phyloP scores from a whole-genome alignment of 2,888 invertebrate species.

The Mesochorus sp. region DNA sequence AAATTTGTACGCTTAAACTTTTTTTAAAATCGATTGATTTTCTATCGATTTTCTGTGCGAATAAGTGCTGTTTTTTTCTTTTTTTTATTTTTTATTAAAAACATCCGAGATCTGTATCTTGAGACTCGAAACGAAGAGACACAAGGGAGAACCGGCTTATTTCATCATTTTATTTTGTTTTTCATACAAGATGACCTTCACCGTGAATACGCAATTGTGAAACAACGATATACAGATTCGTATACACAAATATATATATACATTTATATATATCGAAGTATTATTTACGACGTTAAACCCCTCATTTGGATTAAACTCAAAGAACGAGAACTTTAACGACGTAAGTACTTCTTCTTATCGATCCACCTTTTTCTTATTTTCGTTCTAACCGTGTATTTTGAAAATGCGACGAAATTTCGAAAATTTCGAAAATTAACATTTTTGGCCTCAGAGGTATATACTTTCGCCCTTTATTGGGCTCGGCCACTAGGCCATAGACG shows the following conservation, averaged over 20 bases:
- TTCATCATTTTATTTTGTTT: neutral
- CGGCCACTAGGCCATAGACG: too few relatives aligned
- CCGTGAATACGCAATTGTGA: conserved; percentile 40
- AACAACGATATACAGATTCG: neutral
- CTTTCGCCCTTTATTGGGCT: too few relatives aligned
- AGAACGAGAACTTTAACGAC: conserved; percentile 33
- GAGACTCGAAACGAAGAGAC: neutral
- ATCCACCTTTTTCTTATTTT: neutral
- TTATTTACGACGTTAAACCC: neutral
- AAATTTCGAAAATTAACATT: neutral
- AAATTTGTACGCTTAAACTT: too few relatives aligned
- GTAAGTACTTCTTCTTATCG: conserved; percentile 36
- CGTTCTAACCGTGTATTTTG: neutral
- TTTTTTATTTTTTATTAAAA: neutral
- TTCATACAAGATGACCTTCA: conserved; percentile 49
- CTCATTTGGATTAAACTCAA: conserved; percentile 45
- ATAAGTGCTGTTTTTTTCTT: neutral
- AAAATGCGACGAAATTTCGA: neutral
- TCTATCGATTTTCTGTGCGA: neutral
- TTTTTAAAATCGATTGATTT: too few relatives aligned
- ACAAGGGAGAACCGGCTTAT: neutral
- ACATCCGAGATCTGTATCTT: neutral
- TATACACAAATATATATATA: neutral
- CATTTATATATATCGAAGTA: neutral
- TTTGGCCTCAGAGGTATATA: too few relatives aligned